A percentile compares a stretch with the other conserved stretches of the same genome.
These are phyloP conservation scores for Cantharis rustica DNA, from an alignment of 2,888 invertebrate species.

Conservation along the genomic window DNA sequence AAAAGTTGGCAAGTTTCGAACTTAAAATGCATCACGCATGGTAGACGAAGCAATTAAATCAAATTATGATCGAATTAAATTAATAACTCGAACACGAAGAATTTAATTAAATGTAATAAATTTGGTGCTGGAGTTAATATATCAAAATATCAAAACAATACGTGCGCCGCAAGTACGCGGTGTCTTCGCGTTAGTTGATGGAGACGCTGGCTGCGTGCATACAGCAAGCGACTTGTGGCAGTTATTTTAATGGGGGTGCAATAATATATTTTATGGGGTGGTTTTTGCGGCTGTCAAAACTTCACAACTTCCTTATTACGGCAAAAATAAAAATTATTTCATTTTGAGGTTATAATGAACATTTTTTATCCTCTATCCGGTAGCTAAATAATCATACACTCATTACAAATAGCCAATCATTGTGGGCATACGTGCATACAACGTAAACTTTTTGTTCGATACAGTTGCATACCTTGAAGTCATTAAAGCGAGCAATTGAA, in stretches of 20 bases:
- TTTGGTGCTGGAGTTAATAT: background rate
- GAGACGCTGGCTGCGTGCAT: background rate
- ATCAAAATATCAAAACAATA: constrained; percentile 25
- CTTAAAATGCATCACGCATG: background rate
- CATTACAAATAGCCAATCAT: constrained; percentile 31
- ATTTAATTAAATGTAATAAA: constrained; percentile 22
- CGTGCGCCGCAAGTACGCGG: constrained; percentile 18
- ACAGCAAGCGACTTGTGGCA: constrained; percentile 10
- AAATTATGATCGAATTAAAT: constrained; percentile 7
- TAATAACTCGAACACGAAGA: constrained; percentile 5
- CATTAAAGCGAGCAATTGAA: constrained; percentile 29
- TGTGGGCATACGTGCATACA: constrained; percentile 32
- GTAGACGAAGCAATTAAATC: background rate
- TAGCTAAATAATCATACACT: constrained; percentile 31
- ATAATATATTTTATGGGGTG: constrained; percentile 31
- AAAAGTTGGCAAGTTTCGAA: background rate
- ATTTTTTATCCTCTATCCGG: constrained; percentile 17
- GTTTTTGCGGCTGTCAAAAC: constrained; percentile 28
- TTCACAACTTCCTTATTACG: constrained; percentile 20
- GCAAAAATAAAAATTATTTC: constrained; percentile 2
- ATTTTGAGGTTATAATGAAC: background rate
- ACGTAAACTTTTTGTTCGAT: constrained; percentile 19
- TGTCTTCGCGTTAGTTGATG: constrained; percentile 8
- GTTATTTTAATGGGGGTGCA: constrained; percentile 33
- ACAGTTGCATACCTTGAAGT: constrained; percentile 29